A percentile compares a stretch with the other conserved stretches of the same genome.
Conservation (phyloP, 2,888 invertebrate species). For the Napeogenes inachia region DNA sequence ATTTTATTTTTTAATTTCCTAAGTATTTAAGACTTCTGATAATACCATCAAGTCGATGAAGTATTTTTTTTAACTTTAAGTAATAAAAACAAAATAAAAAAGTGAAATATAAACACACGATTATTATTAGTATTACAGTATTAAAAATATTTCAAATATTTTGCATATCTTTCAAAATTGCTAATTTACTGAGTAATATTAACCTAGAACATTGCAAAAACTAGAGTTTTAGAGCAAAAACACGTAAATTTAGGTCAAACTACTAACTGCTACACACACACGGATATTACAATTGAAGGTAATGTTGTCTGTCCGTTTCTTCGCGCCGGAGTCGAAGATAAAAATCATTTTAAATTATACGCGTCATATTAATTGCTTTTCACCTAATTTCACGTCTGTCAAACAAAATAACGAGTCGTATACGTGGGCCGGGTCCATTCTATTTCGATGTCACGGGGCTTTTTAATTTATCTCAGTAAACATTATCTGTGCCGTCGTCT, state of each 20-base stretch:
- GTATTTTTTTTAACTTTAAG: no score
- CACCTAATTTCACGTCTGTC: conserved; percentile 53
- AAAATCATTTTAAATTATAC: conserved; percentile 13
- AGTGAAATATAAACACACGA: no score
- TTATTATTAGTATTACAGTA: no score
- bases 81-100: no score
- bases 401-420: conserved; percentile 2
- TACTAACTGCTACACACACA: neutral
- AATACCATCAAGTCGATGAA: no score
- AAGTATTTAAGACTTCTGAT: no score
- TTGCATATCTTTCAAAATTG: no score
- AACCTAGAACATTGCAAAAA: neutral
- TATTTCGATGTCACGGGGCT: neutral
- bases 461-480: neutral
- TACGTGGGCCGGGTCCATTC: neutral
- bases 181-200: neutral
- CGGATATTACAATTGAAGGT: conserved; percentile 3
- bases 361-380: conserved; percentile 55
- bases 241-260: no score
- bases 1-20: no score
- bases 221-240: no score
- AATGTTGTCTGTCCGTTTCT: conserved; percentile 1
- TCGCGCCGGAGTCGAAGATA: conserved; percentile 3
- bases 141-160: no score
- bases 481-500: neutral